Evolutionary conservation across 2,888 invertebrate species (phyloP), one percentile per base, ranked within the genome.

Genomic region (Synanthedon myopaeformis): DNA sequence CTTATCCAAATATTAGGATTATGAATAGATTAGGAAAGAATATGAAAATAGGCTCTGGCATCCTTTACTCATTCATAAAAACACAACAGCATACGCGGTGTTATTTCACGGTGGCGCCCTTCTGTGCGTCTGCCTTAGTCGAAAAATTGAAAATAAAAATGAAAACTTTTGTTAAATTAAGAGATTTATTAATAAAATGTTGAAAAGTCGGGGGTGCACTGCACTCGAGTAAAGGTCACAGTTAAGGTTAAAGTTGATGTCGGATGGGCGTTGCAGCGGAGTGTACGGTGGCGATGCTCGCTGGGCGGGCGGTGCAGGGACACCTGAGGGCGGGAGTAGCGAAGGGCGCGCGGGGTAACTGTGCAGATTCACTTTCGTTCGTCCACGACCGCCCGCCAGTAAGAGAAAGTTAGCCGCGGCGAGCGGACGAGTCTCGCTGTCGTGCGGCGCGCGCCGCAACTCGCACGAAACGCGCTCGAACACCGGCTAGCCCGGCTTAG

Each of bases 351-450:
- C 59, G 52, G 41, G 52, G 14, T 14, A 51, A 45, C 72, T 70
- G 72, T 83, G 84, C 85, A 85, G 84, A 88, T 86, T 87, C 87
- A 87, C 86, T 87, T 87, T 87, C 87, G 86, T 84, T 81, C 79
- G 80, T 70, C 78, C 76, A 77, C 82, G 76, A 70, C 51, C 53
- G 54, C 54, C 77, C 79, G 84, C 83, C 88, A 88, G 88, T 88
- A 78, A 84, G 88, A 87, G 88, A 88, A 88, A 88, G 88, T 87
- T 83, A 79, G 80, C 75, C 86, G 88, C 79, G 79, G 75, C 76
- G 87, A 82, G 81, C 84, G 86, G 84, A 87, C 87, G 83, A 82
- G 76, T 84, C 79, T 76, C 84, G 84, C 82, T 54, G 73, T 74
- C 70, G 73, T 76, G 82, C 80, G 77, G 74, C 79, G 72, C 82